phyloP scores from a whole-genome alignment of 1,140 invertebrate species.

The Procambarus clarkii region DNA sequence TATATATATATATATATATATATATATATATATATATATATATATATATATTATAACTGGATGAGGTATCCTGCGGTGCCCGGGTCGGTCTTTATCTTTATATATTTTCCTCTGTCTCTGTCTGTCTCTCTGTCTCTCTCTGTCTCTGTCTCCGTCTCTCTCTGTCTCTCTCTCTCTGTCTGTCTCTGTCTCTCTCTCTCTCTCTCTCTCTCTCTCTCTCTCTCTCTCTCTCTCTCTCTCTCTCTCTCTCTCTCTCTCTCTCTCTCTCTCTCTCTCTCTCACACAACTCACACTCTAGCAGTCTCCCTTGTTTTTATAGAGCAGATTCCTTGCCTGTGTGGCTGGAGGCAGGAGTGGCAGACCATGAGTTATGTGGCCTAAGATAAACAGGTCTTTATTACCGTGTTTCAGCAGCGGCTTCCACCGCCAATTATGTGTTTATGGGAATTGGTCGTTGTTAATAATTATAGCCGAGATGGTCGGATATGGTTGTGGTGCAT shows the following conservation, averaged over 20 bases:
- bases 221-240: not conserved
- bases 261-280: too few relatives aligned
- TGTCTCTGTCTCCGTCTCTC: not conserved
- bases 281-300: too few relatives aligned
- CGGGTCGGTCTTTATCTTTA: too few relatives aligned
- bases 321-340: not conserved
- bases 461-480: not conserved
- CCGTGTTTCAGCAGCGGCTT: not conserved
- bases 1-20: too few relatives aligned
- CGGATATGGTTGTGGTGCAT: not conserved
- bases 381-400: not conserved
- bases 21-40: too few relatives aligned
- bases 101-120: not conserved
- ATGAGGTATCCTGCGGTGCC: too few relatives aligned
- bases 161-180: not conserved
- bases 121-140: constrained; percentile 28
- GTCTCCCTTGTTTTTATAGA: too few relatives aligned
- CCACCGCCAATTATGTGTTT: not conserved
- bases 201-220: constrained; percentile 1
- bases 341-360: not conserved
- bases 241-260: too few relatives aligned
- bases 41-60: too few relatives aligned
- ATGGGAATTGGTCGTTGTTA: not conserved
- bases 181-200: not conserved
- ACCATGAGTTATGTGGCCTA: not conserved